Conservation (phyloP, 2,888 invertebrate genomes). For the Globia sparganii region DNA sequence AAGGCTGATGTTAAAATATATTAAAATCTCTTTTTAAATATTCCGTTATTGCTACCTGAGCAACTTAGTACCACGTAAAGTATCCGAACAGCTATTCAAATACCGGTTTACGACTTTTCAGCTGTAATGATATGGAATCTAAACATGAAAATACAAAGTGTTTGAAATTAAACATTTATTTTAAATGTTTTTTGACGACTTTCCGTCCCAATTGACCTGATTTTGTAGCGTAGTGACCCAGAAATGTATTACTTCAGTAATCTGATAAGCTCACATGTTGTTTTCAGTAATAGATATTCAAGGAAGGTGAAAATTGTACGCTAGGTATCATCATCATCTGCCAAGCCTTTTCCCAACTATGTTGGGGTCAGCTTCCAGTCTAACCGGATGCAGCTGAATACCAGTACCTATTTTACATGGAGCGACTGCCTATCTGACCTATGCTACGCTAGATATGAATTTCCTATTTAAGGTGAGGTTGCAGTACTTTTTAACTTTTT, state of each 20-base stretch:
- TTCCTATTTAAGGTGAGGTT: no score
- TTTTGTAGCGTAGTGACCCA: conserved; percentile 39
- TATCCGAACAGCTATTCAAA: conserved; percentile 62
- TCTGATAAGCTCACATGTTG: conserved; percentile 20
- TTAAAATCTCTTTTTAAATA: conserved; percentile 37
- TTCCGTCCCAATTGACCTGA: conserved; percentile 43
- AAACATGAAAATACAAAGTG: conserved; percentile 61
- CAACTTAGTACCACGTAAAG: conserved; percentile 33
- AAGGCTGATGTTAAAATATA: conserved; percentile 30
- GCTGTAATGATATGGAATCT: conserved; percentile 65
- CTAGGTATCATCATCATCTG: no score
- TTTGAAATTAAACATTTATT: conserved; percentile 53
- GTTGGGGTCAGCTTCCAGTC: no score
- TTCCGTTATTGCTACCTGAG: conserved; percentile 34
- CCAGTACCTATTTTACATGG: no score
- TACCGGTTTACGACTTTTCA: conserved; percentile 63
- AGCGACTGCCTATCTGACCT: no score
- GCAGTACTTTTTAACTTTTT: no score
- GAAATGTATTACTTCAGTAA: conserved; percentile 16
- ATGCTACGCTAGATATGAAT: background rate
- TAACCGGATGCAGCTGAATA: no score
- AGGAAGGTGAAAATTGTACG: background rate
- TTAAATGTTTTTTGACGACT: conserved; percentile 42
- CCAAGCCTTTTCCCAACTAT: no score
- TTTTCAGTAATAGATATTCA: background rate